Base-by-base conservation (phyloP, 2,797 vertebrate genomes). In the Enoplosus armatus region DNA sequence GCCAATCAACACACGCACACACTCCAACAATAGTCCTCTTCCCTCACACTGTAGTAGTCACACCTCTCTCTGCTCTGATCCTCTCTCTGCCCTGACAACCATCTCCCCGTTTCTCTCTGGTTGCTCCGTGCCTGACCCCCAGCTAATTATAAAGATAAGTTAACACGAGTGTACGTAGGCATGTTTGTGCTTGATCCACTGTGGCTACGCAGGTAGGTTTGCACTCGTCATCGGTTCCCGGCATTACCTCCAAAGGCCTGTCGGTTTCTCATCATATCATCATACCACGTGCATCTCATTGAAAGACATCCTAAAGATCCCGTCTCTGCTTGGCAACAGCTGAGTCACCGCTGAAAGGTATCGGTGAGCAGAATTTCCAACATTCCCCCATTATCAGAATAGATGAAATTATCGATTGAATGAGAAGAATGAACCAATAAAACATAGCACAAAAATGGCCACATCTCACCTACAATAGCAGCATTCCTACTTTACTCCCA, bases 11-110 rank as follows among this genome's bases (percentile, higher is more conserved):
- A 85, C 82, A 79, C 39, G 35, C 37, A 41, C 65, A 41, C 67
- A 15, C 56, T 75, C 59, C 60, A 85, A 87, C 85, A 89, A 90
- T 86, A 82, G 75, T 31, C 50, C 53, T 85, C 74, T 76, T 84
- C 75, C 77, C 41, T 78, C 35, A 27, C 33, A 62, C 61, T 56
- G 66, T 61, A 53, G 70, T 33, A 62, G 82, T 79, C 75, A 79
- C 87, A 86, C 77, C 74, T 85, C 77, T 77, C 53, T 55, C 31
- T 78, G 55, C 61, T 64, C 77, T 75, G 41, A 59, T 80, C 76
- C 70, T 84, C 82, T 75, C 60, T 45, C 63, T 70, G 27, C 67
- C 63, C 71, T 84, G 61, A 76, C 73, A 55, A 72, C 68, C 68
- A 60, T 75, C 65, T 48, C 61, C 50, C 53, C 59, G 18, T 72